Evolutionary conservation across 2,797 vertebrate species (phyloP).

Genomic region (Aphelocoma californica): DNA sequence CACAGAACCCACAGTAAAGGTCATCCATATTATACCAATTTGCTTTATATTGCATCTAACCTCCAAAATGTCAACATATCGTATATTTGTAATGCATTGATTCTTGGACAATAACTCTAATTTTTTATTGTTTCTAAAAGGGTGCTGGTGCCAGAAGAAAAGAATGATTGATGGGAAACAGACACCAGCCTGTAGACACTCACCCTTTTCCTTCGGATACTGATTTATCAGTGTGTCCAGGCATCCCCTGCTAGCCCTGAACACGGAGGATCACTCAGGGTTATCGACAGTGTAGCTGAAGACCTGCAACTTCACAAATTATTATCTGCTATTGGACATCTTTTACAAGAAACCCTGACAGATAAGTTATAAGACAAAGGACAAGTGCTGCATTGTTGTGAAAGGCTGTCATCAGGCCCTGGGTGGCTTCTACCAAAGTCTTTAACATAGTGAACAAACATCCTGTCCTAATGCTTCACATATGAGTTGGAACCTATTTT

Average conservation of each 20-base stretch:
- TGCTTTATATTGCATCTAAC: slow-evolving; percentile 64
- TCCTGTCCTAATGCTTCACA: slow-evolving; percentile 22
- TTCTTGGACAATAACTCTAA: slow-evolving; percentile 77
- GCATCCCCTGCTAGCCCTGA: slow-evolving; percentile 47
- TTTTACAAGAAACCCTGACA: slow-evolving; percentile 56
- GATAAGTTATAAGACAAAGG: slow-evolving; percentile 32
- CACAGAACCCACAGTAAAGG: slow-evolving; percentile 51
- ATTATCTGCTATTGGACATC: slow-evolving; percentile 46
- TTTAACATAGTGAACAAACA: slow-evolving; percentile 53
- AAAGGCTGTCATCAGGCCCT: slow-evolving; percentile 66
- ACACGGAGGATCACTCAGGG: slow-evolving; percentile 63
- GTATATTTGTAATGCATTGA: slow-evolving; percentile 67
- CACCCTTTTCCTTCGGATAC: slow-evolving; percentile 75
- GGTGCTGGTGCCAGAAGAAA: slow-evolving; percentile 77
- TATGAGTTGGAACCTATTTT: slow-evolving; percentile 57
- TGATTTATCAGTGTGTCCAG: slow-evolving; percentile 74
- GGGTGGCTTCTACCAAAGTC: slow-evolving; percentile 78
- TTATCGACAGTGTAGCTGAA: slow-evolving; percentile 60
- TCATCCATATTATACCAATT: slow-evolving; percentile 69
- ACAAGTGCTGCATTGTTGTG: neutral
- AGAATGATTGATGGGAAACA: slow-evolving; percentile 86
- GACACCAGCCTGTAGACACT: slow-evolving; percentile 78
- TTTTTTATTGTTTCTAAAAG: slow-evolving; percentile 82
- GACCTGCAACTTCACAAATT: slow-evolving; percentile 63
- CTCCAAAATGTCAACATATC: slow-evolving; percentile 69